Percentiles rank a stretch among this genome's conserved stretches.
Conservation (phyloP, 2,113 vertebrate species). For the Cygnus buccinator region DNA sequence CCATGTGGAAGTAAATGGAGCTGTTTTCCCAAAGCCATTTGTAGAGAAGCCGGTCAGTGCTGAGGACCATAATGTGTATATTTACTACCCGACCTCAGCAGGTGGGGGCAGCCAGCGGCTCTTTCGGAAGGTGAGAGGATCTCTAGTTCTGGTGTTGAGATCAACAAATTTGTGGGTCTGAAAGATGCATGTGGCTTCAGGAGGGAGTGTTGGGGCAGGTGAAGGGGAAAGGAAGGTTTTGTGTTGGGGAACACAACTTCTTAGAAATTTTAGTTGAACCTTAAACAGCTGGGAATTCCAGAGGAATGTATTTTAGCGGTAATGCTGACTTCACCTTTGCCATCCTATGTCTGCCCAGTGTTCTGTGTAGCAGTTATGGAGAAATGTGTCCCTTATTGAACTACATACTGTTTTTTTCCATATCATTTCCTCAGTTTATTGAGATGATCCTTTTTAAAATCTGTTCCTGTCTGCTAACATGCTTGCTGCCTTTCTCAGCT, state of each 20-base stretch:
- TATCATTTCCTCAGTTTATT: not conserved
- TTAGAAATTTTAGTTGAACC: not conserved
- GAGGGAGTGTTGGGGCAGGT: not conserved
- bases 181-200: not conserved
- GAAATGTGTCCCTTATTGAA: not conserved
- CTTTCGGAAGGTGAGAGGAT: constrained; percentile 92
- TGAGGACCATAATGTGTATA: constrained; percentile 99
- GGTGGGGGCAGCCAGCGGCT: constrained; percentile 97
- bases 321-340: not conserved
- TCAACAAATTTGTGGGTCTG: not conserved
- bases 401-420: not conserved
- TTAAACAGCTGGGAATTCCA: not conserved
- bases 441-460: not conserved
- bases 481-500: not conserved
- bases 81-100: constrained; percentile 97
- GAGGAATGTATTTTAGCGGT: not conserved
- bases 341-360: not conserved
- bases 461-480: not conserved
- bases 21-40: constrained; percentile 96
- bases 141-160: not conserved
- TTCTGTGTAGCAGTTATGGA: not conserved
- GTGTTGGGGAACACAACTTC: not conserved
- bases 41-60: constrained; percentile 98
- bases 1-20: constrained; percentile 96
- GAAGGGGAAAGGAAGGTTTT: not conserved